Conservation (phyloP, 2,888 invertebrate genomes). For the Chromoteleia sp. region DNA sequence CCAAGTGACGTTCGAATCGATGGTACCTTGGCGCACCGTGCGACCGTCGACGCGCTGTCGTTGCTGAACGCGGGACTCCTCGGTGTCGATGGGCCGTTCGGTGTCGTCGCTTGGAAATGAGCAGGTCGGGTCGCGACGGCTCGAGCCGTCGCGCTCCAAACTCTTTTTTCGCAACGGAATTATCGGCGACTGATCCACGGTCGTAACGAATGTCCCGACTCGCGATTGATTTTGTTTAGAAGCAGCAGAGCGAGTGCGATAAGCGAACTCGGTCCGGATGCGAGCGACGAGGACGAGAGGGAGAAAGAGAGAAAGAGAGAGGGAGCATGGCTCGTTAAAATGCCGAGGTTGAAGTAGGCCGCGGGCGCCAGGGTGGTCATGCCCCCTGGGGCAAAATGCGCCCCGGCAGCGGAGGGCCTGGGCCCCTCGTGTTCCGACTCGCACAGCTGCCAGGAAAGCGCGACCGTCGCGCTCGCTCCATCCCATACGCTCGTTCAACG, state of each 20-base stretch:
- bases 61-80: too few species aligned
- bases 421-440: constrained; percentile 82
- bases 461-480: constrained; percentile 72
- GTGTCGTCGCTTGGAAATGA: constrained; percentile 1
- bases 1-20: constrained; percentile 9
- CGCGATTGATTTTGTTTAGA: too few species aligned
- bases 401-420: constrained; percentile 80
- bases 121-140: constrained; percentile 27
- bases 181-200: constrained; percentile 30
- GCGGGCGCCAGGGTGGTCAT: constrained; percentile 77
- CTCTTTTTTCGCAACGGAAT: constrained; percentile 25
- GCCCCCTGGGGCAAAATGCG: constrained; percentile 82
- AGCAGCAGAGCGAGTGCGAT: background rate
- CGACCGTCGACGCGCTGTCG: background rate
- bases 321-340: constrained; percentile 10
- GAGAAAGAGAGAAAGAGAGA: too few species aligned
- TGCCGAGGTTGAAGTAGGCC: constrained; percentile 68
- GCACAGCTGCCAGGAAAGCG: constrained; percentile 79
- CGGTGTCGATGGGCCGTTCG: constrained; percentile 34
- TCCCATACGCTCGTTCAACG: constrained; percentile 77
- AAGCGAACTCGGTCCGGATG: constrained; percentile 1
- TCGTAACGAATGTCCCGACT: constrained; percentile 5
- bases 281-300: constrained; percentile 1
- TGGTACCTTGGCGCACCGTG: background rate
- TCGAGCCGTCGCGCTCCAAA: constrained; percentile 31